Percentiles rank a stretch among this genome's conserved stretches.
Evolutionary conservation across 2,113 vertebrate species (phyloP).

Genomic region (Edolisoma coerulescens): DNA sequence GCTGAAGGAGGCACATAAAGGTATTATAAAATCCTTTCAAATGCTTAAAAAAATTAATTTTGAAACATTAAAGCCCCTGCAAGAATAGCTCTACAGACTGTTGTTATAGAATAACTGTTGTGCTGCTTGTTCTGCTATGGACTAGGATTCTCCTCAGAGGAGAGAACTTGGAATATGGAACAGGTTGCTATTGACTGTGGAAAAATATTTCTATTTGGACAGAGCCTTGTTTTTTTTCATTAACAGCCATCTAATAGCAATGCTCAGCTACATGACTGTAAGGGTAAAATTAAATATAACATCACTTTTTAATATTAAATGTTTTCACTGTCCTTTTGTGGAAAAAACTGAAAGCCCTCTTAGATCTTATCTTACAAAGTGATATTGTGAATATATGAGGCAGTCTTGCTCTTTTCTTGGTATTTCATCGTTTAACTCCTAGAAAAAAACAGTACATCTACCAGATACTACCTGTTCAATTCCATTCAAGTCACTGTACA

Average conservation of each 20-base stretch:
- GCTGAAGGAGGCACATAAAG: background rate
- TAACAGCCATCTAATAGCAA: background rate
- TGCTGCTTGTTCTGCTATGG: background rate
- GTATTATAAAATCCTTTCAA: background rate
- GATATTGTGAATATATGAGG: background rate
- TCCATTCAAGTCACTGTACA: background rate
- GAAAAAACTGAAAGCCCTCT: background rate
- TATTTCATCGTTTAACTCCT: background rate
- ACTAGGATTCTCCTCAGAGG: background rate
- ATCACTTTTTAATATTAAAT: background rate
- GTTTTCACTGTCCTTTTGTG: background rate
- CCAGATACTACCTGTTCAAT: background rate
- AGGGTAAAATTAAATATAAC: background rate
- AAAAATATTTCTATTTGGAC: background rate
- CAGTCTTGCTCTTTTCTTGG: background rate
- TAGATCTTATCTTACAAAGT: background rate
- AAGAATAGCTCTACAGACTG: background rate
- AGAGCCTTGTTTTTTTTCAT: background rate
- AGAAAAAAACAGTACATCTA: background rate
- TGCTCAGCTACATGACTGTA: background rate
- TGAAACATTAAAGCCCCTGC: background rate
- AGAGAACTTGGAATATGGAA: background rate
- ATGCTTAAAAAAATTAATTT: background rate
- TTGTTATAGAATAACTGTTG: background rate
- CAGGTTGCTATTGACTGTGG: background rate